Evolutionary conservation across 2,888 invertebrate species (phyloP).

Genomic region (Caenorhabditis sp.): DNA sequence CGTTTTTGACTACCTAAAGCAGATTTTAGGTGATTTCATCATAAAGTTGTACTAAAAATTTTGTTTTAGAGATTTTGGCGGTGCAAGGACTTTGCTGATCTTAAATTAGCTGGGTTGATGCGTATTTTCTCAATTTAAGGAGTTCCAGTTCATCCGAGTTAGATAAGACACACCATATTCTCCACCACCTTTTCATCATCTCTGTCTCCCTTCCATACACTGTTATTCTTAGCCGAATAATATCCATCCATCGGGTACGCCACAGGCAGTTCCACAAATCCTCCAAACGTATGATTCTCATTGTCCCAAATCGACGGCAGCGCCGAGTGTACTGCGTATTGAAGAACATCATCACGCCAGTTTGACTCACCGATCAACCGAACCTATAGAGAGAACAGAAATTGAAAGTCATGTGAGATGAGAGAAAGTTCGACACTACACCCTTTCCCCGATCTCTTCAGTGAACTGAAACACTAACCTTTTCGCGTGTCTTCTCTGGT

Average conservation of each 20-base stretch:
- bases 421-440: no score
- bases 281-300: slow-evolving; percentile 57
- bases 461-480: slow-evolving; percentile 54
- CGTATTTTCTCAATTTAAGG: no score
- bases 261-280: slow-evolving; percentile 63
- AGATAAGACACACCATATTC: no score
- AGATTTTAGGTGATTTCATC: no score
- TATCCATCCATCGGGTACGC: slow-evolving; percentile 65
- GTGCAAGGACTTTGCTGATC: no score
- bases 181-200: not conserved
- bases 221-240: slow-evolving; percentile 57
- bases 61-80: no score
- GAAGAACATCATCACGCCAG: slow-evolving; percentile 71
- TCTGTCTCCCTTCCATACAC: slow-evolving; percentile 35
- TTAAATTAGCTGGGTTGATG: no score
- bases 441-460: no score
- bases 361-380: slow-evolving; percentile 58
- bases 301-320: slow-evolving; percentile 72
- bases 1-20: slow-evolving; percentile 39
- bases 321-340: slow-evolving; percentile 59
- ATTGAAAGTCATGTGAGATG: no score
- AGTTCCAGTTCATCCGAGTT: no score
- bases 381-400: slow-evolving; percentile 55
- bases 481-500: slow-evolving; percentile 75
- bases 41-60: no score